Percentiles rank a stretch among this genome's conserved stretches.
Evolutionary conservation across 2,113 vertebrate species (phyloP).

Genomic region (Tragelaphus strepsiceros): DNA sequence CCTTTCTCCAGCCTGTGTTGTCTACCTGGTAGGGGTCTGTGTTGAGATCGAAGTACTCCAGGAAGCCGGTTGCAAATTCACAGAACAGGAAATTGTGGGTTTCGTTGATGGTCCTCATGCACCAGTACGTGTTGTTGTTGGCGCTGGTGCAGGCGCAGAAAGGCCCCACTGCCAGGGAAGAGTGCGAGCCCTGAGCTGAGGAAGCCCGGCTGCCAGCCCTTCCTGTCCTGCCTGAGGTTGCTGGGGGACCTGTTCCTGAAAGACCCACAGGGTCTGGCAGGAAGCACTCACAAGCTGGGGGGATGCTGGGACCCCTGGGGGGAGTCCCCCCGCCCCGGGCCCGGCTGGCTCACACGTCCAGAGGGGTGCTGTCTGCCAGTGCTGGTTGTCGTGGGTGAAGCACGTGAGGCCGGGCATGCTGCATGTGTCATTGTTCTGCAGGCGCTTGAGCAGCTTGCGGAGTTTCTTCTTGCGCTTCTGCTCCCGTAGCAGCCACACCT

Average conservation of each 20-base stretch:
- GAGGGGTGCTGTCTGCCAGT: slow-evolving; percentile 96
- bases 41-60: slow-evolving; percentile 98
- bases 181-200: rapidly evolving
- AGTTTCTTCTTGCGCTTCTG: slow-evolving; percentile 95
- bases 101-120: slow-evolving; percentile 95
- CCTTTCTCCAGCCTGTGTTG: rapidly evolving
- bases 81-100: slow-evolving; percentile 99
- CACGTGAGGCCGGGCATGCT: slow-evolving; percentile 98
- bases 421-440: slow-evolving; percentile 95
- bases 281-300: background rate
- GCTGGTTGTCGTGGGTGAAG: slow-evolving; percentile 98
- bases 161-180: slow-evolving; percentile 89
- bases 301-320: rapidly evolving
- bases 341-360: slow-evolving; percentile 89
- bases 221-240: background rate
- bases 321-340: rapidly evolving
- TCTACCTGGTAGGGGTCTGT: slow-evolving; percentile 94
- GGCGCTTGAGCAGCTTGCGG: slow-evolving; percentile 93
- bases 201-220: background rate
- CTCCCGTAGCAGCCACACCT: slow-evolving; percentile 91
- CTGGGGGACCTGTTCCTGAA: background rate
- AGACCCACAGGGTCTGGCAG: background rate
- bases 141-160: slow-evolving; percentile 99
- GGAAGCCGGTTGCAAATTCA: slow-evolving; percentile 97
- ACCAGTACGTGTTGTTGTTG: slow-evolving; percentile 99